A percentile compares a stretch with the other conserved stretches of the same genome.
These are phyloP conservation scores for Dicyrtoma fusca DNA, from an alignment of 2,888 invertebrate species.

Conservation along the genomic window DNA sequence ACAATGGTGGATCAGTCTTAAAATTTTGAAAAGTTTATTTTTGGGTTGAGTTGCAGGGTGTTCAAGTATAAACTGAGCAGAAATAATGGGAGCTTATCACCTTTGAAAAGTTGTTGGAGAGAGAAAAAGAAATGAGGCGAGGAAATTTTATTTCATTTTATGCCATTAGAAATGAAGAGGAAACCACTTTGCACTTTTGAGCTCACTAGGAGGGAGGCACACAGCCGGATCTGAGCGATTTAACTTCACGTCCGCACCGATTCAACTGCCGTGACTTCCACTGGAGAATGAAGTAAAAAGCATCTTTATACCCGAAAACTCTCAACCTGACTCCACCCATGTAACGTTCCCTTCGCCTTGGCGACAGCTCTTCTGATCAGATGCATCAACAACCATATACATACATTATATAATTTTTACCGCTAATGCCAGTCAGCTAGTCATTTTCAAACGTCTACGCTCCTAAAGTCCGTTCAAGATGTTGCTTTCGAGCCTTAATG, in stretches of 20 bases:
- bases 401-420: too few species aligned
- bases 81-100: neutral
- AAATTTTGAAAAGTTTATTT: too few species aligned
- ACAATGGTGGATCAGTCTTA: too few species aligned
- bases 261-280: slow-evolving; percentile 37
- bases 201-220: slow-evolving; percentile 27
- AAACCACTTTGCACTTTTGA: slow-evolving; percentile 27
- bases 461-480: too few species aligned
- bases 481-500: too few species aligned
- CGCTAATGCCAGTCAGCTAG: too few species aligned
- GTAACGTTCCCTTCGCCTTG: too few species aligned
- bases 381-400: too few species aligned
- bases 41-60: too few species aligned
- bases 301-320: slow-evolving; percentile 16
- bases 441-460: too few species aligned
- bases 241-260: slow-evolving; percentile 29
- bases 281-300: slow-evolving; percentile 39
- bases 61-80: neutral
- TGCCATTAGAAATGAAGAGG: slow-evolving; percentile 30
- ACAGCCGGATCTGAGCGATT: slow-evolving; percentile 32
- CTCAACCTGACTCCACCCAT: too few species aligned
- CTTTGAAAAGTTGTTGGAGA: slow-evolving; percentile 8
- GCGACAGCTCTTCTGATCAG: too few species aligned
- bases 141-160: slow-evolving; percentile 36
- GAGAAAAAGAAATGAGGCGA: slow-evolving; percentile 36